These are phyloP conservation scores for Trichonephila clavata DNA, from an alignment of 1,140 invertebrate genomes.

Conservation along the genomic window DNA sequence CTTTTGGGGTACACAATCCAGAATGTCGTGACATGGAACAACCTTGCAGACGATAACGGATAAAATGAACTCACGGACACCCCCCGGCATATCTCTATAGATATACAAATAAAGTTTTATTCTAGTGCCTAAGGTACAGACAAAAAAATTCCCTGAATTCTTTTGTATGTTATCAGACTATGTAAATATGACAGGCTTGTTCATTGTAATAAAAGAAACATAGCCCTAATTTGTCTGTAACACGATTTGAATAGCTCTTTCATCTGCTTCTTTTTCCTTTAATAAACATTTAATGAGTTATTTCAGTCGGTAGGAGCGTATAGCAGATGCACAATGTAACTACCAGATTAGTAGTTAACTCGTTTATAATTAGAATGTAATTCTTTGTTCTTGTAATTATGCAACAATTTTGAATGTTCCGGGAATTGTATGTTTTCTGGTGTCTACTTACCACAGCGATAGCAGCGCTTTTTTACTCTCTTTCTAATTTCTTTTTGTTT, in stretches of 20 bases:
- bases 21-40: slow-evolving; percentile 62
- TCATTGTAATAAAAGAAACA: neutral
- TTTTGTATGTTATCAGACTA: neutral
- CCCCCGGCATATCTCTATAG: slow-evolving; percentile 23
- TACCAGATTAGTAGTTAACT: neutral
- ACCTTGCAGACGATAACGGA: slow-evolving; percentile 59
- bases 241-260: neutral
- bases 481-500: neutral
- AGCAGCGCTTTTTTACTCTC: neutral
- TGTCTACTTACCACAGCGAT: neutral
- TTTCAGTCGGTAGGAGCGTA: neutral
- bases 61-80: slow-evolving; percentile 43
- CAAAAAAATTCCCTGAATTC: neutral
- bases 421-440: neutral
- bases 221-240: neutral
- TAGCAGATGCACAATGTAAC: neutral
- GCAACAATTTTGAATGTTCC: neutral
- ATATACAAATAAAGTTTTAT: neutral
- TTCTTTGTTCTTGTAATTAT: neutral
- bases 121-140: neutral
- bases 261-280: neutral
- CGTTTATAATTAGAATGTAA: neutral
- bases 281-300: neutral
- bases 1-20: slow-evolving; percentile 55
- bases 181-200: neutral